phyloP scores from a whole-genome alignment of 2,888 invertebrate species.

The Ecdyonurus torrentis region DNA sequence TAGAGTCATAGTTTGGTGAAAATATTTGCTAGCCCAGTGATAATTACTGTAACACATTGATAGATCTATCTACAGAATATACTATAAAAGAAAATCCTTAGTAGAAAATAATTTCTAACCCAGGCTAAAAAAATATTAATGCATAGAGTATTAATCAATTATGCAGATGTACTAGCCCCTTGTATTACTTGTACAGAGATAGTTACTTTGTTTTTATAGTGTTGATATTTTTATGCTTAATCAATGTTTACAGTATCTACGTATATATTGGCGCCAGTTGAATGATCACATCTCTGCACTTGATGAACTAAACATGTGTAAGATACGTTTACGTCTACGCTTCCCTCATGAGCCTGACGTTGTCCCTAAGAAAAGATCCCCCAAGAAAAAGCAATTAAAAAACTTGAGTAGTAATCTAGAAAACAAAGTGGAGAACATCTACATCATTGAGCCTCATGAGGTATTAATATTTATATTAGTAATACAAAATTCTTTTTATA shows the following conservation, averaged over 20 bases:
- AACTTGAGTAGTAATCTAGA: conserved; percentile 22
- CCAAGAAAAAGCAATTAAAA: conserved; percentile 18
- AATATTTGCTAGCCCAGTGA: no score
- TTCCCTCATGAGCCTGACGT: conserved; percentile 25
- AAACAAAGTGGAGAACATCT: conserved; percentile 24
- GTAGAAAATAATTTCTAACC: no score
- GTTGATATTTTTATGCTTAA: no score
- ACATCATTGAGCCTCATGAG: conserved; percentile 26
- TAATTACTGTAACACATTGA: no score
- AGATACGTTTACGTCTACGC: conserved; percentile 35
- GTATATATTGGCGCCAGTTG: conserved; percentile 26
- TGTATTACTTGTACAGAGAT: no score
- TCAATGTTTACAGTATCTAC: conserved; percentile 17
- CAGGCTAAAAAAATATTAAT: no score
- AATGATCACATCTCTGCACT: conserved; percentile 36
- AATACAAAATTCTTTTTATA: background rate
- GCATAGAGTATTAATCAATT: no score
- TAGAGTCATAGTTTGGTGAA: no score
- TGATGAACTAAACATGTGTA: conserved; percentile 58
- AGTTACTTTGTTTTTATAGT: no score
- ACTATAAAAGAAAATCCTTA: no score
- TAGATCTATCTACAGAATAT: no score
- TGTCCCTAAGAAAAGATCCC: conserved; percentile 12
- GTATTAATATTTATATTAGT: conserved; percentile 17
- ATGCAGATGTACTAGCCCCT: no score